Evolutionary conservation across 1,140 invertebrate species (phyloP).

Genomic region (Parasteatoda tepidariorum): DNA sequence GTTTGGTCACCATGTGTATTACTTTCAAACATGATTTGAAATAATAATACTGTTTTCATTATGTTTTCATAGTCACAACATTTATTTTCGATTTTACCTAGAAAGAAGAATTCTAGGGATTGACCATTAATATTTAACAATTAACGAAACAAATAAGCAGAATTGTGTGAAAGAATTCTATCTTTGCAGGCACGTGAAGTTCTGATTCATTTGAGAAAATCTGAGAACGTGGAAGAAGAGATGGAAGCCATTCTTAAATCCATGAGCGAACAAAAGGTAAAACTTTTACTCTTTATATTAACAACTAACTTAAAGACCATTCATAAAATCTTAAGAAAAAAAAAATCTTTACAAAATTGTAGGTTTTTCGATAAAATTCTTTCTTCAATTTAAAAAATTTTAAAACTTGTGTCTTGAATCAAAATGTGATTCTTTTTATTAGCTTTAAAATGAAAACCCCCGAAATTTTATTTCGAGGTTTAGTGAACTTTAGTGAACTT

Average conservation of each 20-base stretch:
- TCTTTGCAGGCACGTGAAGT: slow-evolving; percentile 33
- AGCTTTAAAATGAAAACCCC: no score
- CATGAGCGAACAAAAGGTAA: slow-evolving; percentile 39
- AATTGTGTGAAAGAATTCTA: neutral
- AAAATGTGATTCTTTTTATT: no score
- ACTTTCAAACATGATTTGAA: neutral
- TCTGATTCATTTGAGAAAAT: slow-evolving; percentile 13
- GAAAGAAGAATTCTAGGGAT: no score
- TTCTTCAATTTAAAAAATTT: no score
- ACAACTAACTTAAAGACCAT: no score
- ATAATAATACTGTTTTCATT: neutral
- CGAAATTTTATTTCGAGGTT: no score
- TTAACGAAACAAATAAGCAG: neutral
- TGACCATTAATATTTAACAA: neutral
- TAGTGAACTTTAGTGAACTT: no score
- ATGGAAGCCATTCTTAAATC: slow-evolving; percentile 26
- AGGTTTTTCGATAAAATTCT: no score
- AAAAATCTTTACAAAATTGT: no score
- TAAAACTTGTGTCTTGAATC: no score
- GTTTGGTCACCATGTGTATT: neutral
- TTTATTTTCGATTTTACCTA: neutral
- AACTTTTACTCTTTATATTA: no score
- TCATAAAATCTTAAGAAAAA: no score
- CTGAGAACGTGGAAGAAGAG: slow-evolving; percentile 38
- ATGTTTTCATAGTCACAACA: neutral